A percentile compares a stretch with the other conserved stretches of the same genome.
Evolutionary conservation across 2,113 vertebrate species (phyloP).

Genomic region (Rhinopomastus cyanomelas): DNA sequence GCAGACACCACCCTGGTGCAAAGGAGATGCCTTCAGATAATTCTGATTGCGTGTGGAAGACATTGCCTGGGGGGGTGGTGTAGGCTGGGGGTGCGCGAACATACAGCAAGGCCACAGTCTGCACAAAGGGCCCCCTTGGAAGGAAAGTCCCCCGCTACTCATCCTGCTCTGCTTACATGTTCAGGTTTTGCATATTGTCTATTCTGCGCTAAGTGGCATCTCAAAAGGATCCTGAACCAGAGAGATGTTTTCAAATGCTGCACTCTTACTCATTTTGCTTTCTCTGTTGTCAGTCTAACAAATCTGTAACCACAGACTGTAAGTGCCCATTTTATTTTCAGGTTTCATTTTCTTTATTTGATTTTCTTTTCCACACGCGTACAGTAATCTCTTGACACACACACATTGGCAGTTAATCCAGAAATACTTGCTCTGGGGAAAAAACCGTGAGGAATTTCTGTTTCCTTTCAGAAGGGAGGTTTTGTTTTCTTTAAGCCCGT

Average conservation of each 20-base stretch:
- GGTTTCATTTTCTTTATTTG: not conserved
- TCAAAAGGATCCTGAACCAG: not conserved
- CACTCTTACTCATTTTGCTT: not conserved
- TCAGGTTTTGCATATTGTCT: not conserved
- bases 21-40: not conserved
- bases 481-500: not conserved
- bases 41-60: not conserved
- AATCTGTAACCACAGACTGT: not conserved
- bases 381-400: not conserved
- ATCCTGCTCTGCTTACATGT: not conserved
- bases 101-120: not conserved
- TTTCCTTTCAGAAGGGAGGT: not conserved
- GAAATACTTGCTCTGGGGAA: not conserved
- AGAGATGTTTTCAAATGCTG: not conserved
- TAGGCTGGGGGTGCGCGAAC: not conserved
- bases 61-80: not conserved
- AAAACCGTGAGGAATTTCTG: not conserved
- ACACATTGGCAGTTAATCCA: not conserved
- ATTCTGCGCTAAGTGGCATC: not conserved
- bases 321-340: not conserved
- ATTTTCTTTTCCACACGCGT: not conserved
- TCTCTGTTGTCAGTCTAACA: conserved; percentile 5
- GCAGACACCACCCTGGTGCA: not conserved
- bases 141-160: not conserved
- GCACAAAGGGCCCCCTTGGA: not conserved